Evolutionary conservation across 2,113 vertebrate genomes (phyloP).

Genomic region (Lonchura striata): DNA sequence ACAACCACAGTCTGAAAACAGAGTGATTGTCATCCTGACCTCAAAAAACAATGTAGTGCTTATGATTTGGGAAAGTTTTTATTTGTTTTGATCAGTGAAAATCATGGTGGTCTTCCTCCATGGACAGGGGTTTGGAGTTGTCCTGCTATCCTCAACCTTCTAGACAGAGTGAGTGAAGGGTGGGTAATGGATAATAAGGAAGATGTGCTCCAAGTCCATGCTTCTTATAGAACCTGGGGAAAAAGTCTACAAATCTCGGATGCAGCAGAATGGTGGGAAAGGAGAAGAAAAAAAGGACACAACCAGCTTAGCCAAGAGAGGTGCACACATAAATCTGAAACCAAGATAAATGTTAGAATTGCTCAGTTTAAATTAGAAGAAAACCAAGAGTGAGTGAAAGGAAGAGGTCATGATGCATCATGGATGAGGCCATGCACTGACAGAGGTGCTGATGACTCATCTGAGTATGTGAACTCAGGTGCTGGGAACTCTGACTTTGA

Average conservation of each 20-base stretch:
- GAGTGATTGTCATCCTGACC: not conserved
- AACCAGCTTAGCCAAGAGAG: not conserved
- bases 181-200: not conserved
- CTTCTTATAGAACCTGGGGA: not conserved
- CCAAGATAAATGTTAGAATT: not conserved
- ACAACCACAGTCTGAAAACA: not conserved
- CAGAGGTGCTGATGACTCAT: conserved; percentile 11
- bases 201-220: not conserved
- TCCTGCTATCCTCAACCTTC: not conserved
- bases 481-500: conserved; percentile 20
- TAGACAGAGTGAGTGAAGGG: not conserved
- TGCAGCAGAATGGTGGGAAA: not conserved
- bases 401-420: not conserved
- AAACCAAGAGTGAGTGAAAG: not conserved
- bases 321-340: not conserved
- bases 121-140: not conserved
- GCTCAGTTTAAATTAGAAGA: not conserved
- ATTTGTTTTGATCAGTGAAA: not conserved
- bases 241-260: not conserved
- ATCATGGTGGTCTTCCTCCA: not conserved
- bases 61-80: not conserved
- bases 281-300: not conserved
- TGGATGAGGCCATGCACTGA: not conserved
- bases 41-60: not conserved
- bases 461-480: conserved; percentile 36